Base-by-base conservation (phyloP, 1,140 invertebrate species). In the Drosophila navojoa region DNA sequence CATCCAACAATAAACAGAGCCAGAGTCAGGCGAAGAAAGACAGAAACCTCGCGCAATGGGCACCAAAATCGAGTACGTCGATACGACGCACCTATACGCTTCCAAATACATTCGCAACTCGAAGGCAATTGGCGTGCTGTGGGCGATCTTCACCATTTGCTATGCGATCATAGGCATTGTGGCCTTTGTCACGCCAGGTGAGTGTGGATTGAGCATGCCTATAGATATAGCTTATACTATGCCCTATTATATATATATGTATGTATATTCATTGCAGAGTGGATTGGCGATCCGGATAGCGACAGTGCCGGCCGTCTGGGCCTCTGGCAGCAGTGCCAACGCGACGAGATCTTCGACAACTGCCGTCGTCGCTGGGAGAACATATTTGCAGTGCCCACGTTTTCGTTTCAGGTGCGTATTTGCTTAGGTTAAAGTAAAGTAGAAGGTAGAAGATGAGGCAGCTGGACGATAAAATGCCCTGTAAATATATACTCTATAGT, bases 141-240 rank as follows among this genome's bases (percentile, higher is more conserved):
- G 98, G 98, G 98, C 96, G 19, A 97, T 99, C 77, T 99, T 99
- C 92, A 97, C 97, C 58, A 97, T 99, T 86, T 99, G 98, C 93
- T 99, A 98, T 92, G 97, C 97, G 54, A 99, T 99, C 80, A 98
- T 99, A 82, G 96, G 96, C 61, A 95, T 98, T 63, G 97, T 99
- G 15, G 96, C 98, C 0, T 98, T 99, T 92, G 95, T 99, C 15
- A 98, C 98, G 59, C 98, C 98, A 6, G 91, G 91, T 92, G 67
- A 86, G 78, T 69, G n/a, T 4, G 5, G 1, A 15, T 5, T 7
- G 38, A 25, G 11, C n/a, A 25, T 16, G 42, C 2, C 16, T 13
- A 4, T 35, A 4, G 32, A 40, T 29, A 11, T 66, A 13, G 32
- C 32, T 29, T 2, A 32, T 32, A 5, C 27, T 29, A 29, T 59